Conservation (phyloP, 1,140 invertebrate genomes). For the Diorhabda carinulata region DNA sequence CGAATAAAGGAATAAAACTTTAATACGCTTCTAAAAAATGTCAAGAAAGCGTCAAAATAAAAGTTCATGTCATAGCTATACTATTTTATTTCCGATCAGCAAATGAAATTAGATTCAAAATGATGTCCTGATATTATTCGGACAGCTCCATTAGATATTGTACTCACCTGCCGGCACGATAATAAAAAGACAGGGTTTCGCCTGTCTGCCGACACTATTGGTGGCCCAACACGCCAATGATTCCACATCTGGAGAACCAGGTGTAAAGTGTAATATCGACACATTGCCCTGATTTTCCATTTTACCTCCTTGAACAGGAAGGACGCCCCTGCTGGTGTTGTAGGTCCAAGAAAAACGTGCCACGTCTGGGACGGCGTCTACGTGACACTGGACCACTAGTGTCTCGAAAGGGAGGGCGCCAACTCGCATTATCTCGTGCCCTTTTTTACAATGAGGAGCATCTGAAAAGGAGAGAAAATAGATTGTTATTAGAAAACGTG, state of each 20-base stretch:
- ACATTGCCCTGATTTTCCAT: constrained; percentile 61
- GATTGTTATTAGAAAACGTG: constrained; percentile 6
- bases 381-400: constrained; percentile 68
- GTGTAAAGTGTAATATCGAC: constrained; percentile 65
- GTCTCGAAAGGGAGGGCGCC: constrained; percentile 59
- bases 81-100: too few species aligned
- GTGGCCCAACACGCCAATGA: constrained; percentile 82
- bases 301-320: constrained; percentile 57
- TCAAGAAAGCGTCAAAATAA: too few species aligned
- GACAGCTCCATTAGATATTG: neutral
- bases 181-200: constrained; percentile 75
- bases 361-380: constrained; percentile 71
- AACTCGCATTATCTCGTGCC: constrained; percentile 56
- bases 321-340: constrained; percentile 69
- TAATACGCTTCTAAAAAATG: too few species aligned
- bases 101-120: neutral
- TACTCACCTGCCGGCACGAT: constrained; percentile 75
- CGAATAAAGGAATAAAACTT: too few species aligned
- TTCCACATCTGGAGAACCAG: constrained; percentile 67
- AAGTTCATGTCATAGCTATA: too few species aligned
- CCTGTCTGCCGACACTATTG: constrained; percentile 76
- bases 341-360: constrained; percentile 76
- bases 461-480: constrained; percentile 48
- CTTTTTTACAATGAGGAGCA: constrained; percentile 58
- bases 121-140: neutral